Percentiles rank a stretch among this genome's conserved stretches.
These are phyloP conservation scores for Hirtodrosophila cameraria DNA, from an alignment of 2,888 invertebrate species.

Conservation along the genomic window DNA sequence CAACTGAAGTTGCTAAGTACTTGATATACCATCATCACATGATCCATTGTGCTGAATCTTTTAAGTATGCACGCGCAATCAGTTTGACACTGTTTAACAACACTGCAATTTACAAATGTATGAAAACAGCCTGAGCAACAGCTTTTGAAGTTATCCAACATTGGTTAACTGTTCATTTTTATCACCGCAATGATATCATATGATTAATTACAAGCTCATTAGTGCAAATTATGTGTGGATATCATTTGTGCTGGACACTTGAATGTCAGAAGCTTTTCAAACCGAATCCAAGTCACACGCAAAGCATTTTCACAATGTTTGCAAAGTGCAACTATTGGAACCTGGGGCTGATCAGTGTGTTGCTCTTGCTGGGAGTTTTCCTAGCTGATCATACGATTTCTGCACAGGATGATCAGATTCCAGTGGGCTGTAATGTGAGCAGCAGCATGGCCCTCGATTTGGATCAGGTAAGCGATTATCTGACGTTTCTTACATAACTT, in stretches of 20 bases:
- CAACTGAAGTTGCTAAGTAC: slow-evolving; percentile 18
- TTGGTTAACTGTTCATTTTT: slow-evolving; percentile 5
- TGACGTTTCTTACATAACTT: too few relatives aligned
- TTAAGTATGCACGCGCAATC: slow-evolving; percentile 12
- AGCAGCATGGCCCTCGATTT: slow-evolving; percentile 45
- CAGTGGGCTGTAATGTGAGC: slow-evolving; percentile 28
- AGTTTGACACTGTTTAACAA: not conserved
- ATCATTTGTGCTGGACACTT: not conserved
- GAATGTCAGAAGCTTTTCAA: slow-evolving; percentile 25
- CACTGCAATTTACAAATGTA: slow-evolving; percentile 4
- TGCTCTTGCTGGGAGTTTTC: slow-evolving; percentile 29
- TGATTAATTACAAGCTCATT: slow-evolving; percentile 54
- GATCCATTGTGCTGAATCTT: slow-evolving; percentile 3
- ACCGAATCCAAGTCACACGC: slow-evolving; percentile 27
- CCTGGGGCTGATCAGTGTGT: slow-evolving; percentile 13
- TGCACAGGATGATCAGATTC: slow-evolving; percentile 16
- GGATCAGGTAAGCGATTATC: slow-evolving; percentile 24
- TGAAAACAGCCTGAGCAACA: too few relatives aligned
- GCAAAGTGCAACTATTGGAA: not conserved
- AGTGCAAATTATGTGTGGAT: slow-evolving; percentile 19
- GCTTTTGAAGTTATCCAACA: slow-evolving; percentile 24
- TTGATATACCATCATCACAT: slow-evolving; percentile 33
- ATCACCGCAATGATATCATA: slow-evolving; percentile 49
- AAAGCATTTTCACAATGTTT: slow-evolving; percentile 36
- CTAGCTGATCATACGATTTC: slow-evolving; percentile 13